These are phyloP conservation scores for Leptestheria dahalacensis DNA, from an alignment of 1,140 invertebrate species.

Conservation along the genomic window DNA sequence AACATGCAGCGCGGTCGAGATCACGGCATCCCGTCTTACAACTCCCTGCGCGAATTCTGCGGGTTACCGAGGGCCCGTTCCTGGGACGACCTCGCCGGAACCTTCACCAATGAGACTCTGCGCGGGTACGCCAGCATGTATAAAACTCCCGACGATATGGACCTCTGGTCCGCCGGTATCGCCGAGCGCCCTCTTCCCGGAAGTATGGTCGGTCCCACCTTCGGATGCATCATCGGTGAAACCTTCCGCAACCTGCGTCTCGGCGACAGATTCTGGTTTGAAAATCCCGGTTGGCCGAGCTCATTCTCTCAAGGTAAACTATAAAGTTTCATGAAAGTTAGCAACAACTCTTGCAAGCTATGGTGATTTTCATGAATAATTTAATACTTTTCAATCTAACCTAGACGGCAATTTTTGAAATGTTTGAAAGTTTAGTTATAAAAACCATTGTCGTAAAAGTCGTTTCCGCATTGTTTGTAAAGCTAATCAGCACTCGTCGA, in stretches of 20 bases:
- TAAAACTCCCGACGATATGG: constrained; percentile 30
- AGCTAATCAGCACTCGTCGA: too few relatives aligned
- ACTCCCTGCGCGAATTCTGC: constrained; percentile 31
- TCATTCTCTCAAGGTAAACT: constrained; percentile 25
- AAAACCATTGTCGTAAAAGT: too few relatives aligned
- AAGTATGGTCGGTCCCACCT: constrained; percentile 37
- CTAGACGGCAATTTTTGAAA: too few relatives aligned
- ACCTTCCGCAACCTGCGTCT: constrained; percentile 37
- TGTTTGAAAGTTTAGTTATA: too few relatives aligned
- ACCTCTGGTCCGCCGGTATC: constrained; percentile 33
- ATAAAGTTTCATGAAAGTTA: neutral
- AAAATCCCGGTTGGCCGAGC: constrained; percentile 28
- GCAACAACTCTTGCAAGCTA: neutral
- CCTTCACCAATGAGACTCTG: constrained; percentile 24
- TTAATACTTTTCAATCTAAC: neutral
- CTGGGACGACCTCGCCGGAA: constrained; percentile 22
- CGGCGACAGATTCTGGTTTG: constrained; percentile 45
- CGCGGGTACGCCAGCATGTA: constrained; percentile 21
- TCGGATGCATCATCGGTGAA: constrained; percentile 37
- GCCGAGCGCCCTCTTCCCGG: constrained; percentile 30
- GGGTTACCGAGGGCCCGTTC: constrained; percentile 24
- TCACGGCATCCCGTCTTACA: constrained; percentile 34
- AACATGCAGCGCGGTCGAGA: constrained; percentile 52
- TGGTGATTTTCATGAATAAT: neutral
- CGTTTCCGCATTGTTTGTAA: too few relatives aligned